phyloP scores from a whole-genome alignment of 1,140 invertebrate genomes.

The Caenorhabditis inopinata region DNA sequence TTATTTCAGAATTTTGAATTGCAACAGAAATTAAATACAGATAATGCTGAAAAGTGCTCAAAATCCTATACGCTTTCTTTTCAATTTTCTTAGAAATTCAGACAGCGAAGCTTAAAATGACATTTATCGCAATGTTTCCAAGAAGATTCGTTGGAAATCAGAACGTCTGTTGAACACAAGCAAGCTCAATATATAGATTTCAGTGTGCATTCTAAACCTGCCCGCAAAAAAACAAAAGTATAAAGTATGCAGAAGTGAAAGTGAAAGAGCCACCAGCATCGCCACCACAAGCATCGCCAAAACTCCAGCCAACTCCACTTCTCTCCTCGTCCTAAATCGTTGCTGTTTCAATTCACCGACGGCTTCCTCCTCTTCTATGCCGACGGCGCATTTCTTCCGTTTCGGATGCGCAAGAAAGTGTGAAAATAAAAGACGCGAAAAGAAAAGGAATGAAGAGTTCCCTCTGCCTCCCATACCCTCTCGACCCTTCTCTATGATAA shows the following conservation, averaged over 20 bases:
- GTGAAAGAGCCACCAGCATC: no score
- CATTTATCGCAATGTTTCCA: no score
- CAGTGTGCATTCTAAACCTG: neutral
- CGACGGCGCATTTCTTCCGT: neutral
- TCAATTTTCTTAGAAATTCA: no score
- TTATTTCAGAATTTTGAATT: no score
- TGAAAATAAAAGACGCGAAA: neutral
- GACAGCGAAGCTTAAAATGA: no score
- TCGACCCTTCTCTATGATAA: neutral
- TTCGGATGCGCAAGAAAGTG: neutral
- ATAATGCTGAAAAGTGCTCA: no score
- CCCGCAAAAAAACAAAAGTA: neutral
- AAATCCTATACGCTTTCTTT: no score
- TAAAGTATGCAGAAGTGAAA: neutral
- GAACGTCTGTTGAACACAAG: no score
- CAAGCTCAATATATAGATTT: neutral
- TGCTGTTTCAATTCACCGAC: conserved; percentile 28
- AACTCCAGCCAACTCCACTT: neutral
- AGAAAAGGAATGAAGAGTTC: conserved; percentile 20
- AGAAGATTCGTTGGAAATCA: no score
- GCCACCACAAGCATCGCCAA: no score
- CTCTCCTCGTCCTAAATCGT: neutral
- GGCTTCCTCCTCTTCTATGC: conserved; percentile 1
- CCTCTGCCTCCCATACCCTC: neutral
- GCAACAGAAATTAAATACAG: no score